These are phyloP conservation scores for Psilanteris sp. DNA, from an alignment of 1,140 invertebrate species.

Conservation along the genomic window DNA sequence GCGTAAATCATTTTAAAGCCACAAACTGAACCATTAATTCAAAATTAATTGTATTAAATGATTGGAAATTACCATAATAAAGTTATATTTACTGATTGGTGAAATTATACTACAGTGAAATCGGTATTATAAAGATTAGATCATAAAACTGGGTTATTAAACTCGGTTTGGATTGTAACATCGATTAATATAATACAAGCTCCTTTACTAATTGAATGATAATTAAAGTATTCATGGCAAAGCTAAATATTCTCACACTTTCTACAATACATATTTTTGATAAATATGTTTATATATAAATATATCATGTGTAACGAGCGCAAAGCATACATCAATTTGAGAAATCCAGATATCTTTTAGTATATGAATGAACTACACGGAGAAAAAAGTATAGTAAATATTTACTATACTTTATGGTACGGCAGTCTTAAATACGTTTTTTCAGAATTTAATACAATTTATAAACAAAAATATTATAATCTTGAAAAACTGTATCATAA, in stretches of 20 bases:
- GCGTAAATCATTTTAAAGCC: too few species aligned
- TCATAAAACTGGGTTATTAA: slow-evolving; percentile 53
- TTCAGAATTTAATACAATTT: too few species aligned
- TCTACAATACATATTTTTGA: slow-evolving; percentile 18
- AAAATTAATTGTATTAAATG: slow-evolving; percentile 32
- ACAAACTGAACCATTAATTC: too few species aligned
- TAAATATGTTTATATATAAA: slow-evolving; percentile 1
- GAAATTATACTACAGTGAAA: slow-evolving; percentile 52
- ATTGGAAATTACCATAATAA: slow-evolving; percentile 31
- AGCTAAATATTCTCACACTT: slow-evolving; percentile 41
- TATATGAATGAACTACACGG: slow-evolving; percentile 5
- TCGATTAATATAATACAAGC: slow-evolving; percentile 27
- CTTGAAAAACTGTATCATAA: too few species aligned
- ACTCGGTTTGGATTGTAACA: slow-evolving; percentile 48
- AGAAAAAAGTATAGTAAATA: too few species aligned
- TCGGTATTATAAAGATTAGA: slow-evolving; percentile 43
- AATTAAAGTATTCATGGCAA: slow-evolving; percentile 4
- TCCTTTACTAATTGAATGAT: slow-evolving; percentile 32
- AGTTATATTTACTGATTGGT: slow-evolving; percentile 35
- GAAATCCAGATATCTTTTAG: slow-evolving; percentile 18
- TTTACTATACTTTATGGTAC: too few species aligned
- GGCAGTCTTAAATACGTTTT: too few species aligned
- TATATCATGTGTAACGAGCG: background rate
- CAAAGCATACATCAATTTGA: slow-evolving; percentile 19
- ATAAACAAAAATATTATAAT: too few species aligned